Percentiles rank a stretch among this genome's conserved stretches.
phyloP scores from a whole-genome alignment of 2,888 invertebrate genomes.

The Melolontha melolontha region DNA sequence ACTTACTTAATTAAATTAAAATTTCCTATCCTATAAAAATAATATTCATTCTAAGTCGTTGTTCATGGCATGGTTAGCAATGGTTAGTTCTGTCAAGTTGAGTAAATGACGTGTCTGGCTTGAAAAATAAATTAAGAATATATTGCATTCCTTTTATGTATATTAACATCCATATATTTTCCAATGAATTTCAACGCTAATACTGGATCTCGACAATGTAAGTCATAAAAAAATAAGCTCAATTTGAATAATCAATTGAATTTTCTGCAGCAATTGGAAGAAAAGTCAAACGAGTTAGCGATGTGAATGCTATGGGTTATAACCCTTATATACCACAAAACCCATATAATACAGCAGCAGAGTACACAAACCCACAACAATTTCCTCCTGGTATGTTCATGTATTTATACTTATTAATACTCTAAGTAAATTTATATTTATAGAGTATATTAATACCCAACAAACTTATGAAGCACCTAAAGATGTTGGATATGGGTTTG shows the following conservation, averaged over 20 bases:
- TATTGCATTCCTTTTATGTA: constrained; percentile 16
- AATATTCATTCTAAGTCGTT: background rate
- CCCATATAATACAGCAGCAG: constrained; percentile 47
- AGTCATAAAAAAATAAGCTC: constrained; percentile 48
- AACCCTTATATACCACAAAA: constrained; percentile 57
- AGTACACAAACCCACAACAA: constrained; percentile 43
- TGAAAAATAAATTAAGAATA: constrained; percentile 14
- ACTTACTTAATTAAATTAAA: constrained; percentile 8
- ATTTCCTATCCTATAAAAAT: constrained; percentile 4
- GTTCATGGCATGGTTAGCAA: too few relatives aligned
- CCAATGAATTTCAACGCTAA: constrained; percentile 64
- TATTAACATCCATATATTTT: constrained; percentile 28
- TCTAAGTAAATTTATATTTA: constrained; percentile 6
- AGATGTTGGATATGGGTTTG: constrained; percentile 28
- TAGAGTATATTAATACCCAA: constrained; percentile 28
- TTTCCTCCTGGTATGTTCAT: constrained; percentile 43
- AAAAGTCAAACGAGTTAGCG: constrained; percentile 76
- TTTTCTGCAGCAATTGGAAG: constrained; percentile 62
- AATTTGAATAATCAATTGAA: constrained; percentile 39
- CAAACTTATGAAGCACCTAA: constrained; percentile 31
- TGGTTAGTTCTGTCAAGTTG: constrained; percentile 31
- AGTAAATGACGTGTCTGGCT: constrained; percentile 43
- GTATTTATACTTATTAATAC: background rate
- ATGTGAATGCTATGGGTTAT: constrained; percentile 76
- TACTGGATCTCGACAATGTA: constrained; percentile 60